Percentiles rank a stretch among this genome's conserved stretches.
These are phyloP conservation scores for Tipula helvola DNA, from an alignment of 2,888 invertebrate species.

Conservation along the genomic window DNA sequence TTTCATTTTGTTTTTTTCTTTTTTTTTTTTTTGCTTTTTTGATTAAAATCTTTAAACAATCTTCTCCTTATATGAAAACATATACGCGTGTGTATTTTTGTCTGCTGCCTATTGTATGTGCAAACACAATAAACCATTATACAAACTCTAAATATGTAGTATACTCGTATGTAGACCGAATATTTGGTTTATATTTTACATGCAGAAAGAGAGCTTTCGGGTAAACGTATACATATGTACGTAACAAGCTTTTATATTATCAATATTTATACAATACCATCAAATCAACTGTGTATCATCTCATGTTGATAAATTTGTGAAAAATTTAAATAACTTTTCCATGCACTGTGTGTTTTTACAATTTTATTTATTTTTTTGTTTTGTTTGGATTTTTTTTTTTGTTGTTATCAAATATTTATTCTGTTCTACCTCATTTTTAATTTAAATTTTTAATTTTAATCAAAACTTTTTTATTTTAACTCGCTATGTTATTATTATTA, in stretches of 20 bases:
- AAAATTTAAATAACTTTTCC: background rate
- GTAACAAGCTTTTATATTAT: background rate
- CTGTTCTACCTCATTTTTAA: background rate
- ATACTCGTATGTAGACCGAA: background rate
- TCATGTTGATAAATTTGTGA: background rate
- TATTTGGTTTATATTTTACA: background rate
- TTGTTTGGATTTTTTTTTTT: background rate
- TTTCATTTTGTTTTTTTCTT: background rate
- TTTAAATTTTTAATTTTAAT: conserved; percentile 4
- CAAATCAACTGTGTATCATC: background rate
- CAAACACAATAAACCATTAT: background rate
- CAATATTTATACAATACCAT: background rate
- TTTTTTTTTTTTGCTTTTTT: background rate
- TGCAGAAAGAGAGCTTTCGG: background rate
- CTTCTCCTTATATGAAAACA: background rate
- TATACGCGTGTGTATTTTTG: background rate
- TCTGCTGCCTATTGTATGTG: background rate
- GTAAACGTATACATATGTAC: background rate
- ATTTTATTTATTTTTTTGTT: background rate
- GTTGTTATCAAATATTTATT: background rate
- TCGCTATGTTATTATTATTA: background rate
- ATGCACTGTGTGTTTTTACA: background rate
- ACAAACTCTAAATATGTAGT: background rate
- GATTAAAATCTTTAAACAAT: background rate
- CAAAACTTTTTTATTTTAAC: background rate